Evolutionary conservation across 2,888 invertebrate genomes (phyloP).

Genomic region (Ophioninae sp.): DNA sequence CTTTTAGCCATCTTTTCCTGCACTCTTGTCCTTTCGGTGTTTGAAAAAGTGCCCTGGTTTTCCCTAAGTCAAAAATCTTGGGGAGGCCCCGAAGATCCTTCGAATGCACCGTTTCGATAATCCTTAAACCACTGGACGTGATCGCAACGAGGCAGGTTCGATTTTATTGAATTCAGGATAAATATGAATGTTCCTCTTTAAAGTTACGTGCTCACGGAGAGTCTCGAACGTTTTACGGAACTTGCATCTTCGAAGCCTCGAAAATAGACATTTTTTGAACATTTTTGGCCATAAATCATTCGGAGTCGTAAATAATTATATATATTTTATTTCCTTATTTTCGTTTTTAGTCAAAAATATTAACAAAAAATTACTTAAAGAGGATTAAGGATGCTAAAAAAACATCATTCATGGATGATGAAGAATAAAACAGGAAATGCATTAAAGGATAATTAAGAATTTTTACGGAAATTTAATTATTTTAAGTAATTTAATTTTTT

Average conservation of each 20-base stretch:
- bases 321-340: not conserved
- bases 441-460: too few species aligned
- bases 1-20: slow-evolving; percentile 5
- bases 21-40: slow-evolving; percentile 22
- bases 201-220: not conserved
- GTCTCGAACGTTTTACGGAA: not conserved
- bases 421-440: too few species aligned
- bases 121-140: slow-evolving; percentile 50
- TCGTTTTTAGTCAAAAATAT: not conserved
- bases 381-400: too few species aligned
- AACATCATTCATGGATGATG: too few species aligned
- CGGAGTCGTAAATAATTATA: not conserved
- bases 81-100: slow-evolving; percentile 33
- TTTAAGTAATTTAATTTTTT: too few species aligned
- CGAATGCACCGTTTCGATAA: slow-evolving; percentile 26
- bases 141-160: slow-evolving; percentile 33
- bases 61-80: slow-evolving; percentile 52
- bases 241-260: not conserved
- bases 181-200: slow-evolving; percentile 1
- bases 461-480: too few species aligned
- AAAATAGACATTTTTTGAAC: not conserved
- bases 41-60: slow-evolving; percentile 57
- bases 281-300: not conserved
- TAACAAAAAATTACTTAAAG: too few species aligned
- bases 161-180: slow-evolving; percentile 42